Evolutionary conservation across 2,888 invertebrate genomes (phyloP), one percentile per base, ranked within the genome.

Genomic region (Cataglyphis cursor): DNA sequence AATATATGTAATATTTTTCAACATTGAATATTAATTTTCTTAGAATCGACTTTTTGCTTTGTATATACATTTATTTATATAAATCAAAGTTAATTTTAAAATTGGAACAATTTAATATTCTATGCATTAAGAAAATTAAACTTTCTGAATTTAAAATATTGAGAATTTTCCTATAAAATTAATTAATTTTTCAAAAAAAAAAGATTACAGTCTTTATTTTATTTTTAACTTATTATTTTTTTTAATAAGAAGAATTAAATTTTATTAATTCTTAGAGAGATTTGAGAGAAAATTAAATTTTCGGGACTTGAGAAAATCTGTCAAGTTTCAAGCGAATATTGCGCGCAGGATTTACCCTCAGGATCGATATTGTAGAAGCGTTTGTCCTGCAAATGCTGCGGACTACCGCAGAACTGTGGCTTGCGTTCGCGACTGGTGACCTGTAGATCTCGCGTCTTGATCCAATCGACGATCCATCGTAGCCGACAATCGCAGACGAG

Each of bases 401-500:
- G 99, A 89, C 97, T 97, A 18, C 98, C 98, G 93, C 98, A 99
- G 95, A 98, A 99, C 94, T 99, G 98, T 9, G 98, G 98, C 95
- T 98, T 98, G 91, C 98, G 96, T 95, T 99, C 99, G 62, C 98
- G 96, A 87, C 98, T 98, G 15, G 98, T 98, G 28, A 99, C 98
- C 96, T 99, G 98, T 59, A 99, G 96, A 94, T 98, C 98, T 18
- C 97, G 97, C 87, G 97, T 97, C 75, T 97, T 96, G 90, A 98
- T 98, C 99, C 98, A 99, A 93, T 98, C 97, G 84, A 98, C 97
- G 83, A 98, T 97, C 99, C 99, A 99, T 10, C 97, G 96, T 68
- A 99, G 95, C 82, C 97, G 97, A 94, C 99, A 99, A 93, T 99
- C 98, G 93, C 99, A 99, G 90, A 97, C 97, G 44, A 99, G 95